Base-by-base conservation (phyloP, 2,797 vertebrate species). In the Hapalemur alaotrensis region DNA sequence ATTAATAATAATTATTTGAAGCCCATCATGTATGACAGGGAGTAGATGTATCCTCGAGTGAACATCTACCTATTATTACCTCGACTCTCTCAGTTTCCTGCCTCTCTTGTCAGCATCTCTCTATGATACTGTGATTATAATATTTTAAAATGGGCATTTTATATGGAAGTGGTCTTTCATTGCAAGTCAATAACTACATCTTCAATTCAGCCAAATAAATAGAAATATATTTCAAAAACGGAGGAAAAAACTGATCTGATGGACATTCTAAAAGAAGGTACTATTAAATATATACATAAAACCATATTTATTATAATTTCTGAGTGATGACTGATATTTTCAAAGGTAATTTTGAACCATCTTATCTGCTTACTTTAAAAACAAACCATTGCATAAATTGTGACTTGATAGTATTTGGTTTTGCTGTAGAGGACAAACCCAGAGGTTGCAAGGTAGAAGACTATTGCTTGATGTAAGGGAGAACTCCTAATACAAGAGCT, bases 61-160 rank as follows among this genome's bases (percentile, higher is more conserved):
- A 89, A 35, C 17, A 43, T 28, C 15, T 41, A 76, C 80, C n/a
- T 82, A n/a, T 54, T 30, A 38, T 76, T 38, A 69, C n/a, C 28
- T 87, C 0, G 1, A 28, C 57, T 22, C 22, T 25, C 75, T 86
- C 76, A 35, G 20, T 43, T 88, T 22, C 73, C 32, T 22, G 75
- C 35, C 35, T 63, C n/a, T 23, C 28, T 90, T 81, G 48, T 43
- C 10, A 18, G 41, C n/a, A 30, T 80, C 25, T 92, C 61, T 94
- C 61, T 92, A 3, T 57, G 28, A 78, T 86, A 61, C 25, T 63
- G 17, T n/a, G 67, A 85, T 23, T 23, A 4, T 35, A 57, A 23
- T 79, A 32, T 83, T 87, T 83, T 67, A 95, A 85, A 87, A 87
- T 22, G 73, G 14, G 23, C 8, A 28, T 91, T 94, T 95, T 61